Conservation (phyloP, 2,113 vertebrate species). For the Eulemur rufifrons region DNA sequence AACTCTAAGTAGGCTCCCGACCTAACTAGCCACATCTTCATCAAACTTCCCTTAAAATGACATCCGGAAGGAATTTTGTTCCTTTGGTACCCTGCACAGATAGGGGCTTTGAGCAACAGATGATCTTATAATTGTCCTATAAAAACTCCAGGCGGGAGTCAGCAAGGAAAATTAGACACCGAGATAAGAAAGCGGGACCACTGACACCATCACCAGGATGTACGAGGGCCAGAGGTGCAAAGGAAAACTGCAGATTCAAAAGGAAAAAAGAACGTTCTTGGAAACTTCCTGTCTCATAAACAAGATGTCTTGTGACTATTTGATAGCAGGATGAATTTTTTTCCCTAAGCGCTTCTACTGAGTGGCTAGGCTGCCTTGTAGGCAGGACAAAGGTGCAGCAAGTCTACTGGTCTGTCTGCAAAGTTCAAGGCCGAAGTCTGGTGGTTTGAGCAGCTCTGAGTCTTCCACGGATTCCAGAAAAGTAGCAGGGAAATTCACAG, state of each 20-base stretch:
- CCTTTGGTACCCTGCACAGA: not conserved
- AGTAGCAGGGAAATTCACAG: not conserved
- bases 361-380: not conserved
- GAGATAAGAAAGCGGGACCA: rapidly evolving
- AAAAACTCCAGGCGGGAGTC: not conserved
- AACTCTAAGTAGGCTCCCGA: not conserved
- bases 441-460: not conserved
- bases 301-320: not conserved
- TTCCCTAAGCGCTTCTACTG: not conserved
- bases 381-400: not conserved
- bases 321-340: not conserved
- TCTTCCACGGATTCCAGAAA: not conserved
- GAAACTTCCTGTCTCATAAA: not conserved
- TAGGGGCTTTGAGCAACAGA: not conserved
- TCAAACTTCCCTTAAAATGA: not conserved
- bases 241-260: not conserved
- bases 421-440: not conserved
- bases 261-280: not conserved
- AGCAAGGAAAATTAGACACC: not conserved
- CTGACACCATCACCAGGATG: not conserved
- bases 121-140: not conserved
- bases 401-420: not conserved
- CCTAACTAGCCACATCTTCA: not conserved
- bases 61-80: not conserved
- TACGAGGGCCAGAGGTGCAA: not conserved